Conservation (phyloP, 2,113 vertebrate genomes). For the Acinonyx jubatus region DNA sequence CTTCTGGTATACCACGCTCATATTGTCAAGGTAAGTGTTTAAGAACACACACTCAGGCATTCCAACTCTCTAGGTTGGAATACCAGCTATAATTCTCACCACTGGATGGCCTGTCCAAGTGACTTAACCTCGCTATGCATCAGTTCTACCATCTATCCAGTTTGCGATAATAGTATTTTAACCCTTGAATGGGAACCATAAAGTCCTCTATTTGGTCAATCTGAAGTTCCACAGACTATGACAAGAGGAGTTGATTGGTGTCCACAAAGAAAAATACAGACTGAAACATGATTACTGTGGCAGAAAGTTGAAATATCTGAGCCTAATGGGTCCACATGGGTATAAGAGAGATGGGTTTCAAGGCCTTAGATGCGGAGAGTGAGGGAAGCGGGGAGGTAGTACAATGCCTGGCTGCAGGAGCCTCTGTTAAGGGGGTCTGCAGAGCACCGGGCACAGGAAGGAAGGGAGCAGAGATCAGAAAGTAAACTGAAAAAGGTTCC, state of each 20-base stretch:
- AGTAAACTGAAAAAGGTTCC: background rate
- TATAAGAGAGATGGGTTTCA: background rate
- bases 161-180: background rate
- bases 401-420: rapidly evolving
- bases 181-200: background rate
- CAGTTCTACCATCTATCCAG: background rate
- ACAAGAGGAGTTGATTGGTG: background rate
- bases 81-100: background rate
- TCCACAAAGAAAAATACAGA: background rate
- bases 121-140: background rate
- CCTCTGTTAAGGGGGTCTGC: background rate
- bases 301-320: background rate
- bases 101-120: background rate
- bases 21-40: background rate
- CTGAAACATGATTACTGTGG: background rate
- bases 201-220: background rate
- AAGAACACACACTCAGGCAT: background rate
- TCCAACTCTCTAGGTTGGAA: background rate
- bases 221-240: background rate
- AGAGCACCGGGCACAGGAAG: background rate
- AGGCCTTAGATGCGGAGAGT: background rate
- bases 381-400: background rate
- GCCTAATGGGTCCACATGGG: rapidly evolving
- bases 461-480: background rate
- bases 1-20: background rate